phyloP scores from a whole-genome alignment of 2,113 vertebrate genomes.

The Platichthys flesus region DNA sequence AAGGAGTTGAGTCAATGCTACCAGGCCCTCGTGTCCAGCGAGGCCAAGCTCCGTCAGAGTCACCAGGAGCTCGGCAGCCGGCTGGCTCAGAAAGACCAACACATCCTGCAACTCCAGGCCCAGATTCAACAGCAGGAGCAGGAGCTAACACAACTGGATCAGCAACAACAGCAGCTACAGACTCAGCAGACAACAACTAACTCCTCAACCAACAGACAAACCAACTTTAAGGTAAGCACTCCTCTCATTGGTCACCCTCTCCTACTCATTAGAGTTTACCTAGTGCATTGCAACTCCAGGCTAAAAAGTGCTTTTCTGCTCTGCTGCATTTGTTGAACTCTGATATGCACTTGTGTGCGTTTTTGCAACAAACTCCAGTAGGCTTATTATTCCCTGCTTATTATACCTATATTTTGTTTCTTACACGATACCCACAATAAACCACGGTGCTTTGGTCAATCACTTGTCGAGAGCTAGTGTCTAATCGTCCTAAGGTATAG shows the following conservation, averaged over 20 bases:
- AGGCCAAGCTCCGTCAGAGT: conserved; percentile 84
- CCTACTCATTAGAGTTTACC: conserved; percentile 19
- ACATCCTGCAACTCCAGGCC: conserved; percentile 84
- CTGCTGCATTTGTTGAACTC: conserved; percentile 15
- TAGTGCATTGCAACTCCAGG: conserved; percentile 19
- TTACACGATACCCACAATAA: conserved; percentile 20
- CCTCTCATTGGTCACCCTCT: not conserved
- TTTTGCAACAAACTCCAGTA: not conserved
- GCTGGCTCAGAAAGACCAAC: conserved; percentile 85
- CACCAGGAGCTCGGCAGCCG: conserved; percentile 84
- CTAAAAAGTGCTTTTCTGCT: conserved; percentile 1
- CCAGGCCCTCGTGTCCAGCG: conserved; percentile 86
- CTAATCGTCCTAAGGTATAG: conserved; percentile 38
- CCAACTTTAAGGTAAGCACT: conserved; percentile 75
- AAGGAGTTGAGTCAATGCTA: conserved; percentile 88
- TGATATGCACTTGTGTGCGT: conserved; percentile 32
- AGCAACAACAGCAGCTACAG: conserved; percentile 66
- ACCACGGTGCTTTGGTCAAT: conserved; percentile 18
- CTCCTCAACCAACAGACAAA: conserved; percentile 67
- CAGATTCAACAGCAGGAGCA: conserved; percentile 79
- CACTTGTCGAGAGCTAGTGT: conserved; percentile 3
- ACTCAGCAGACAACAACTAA: conserved; percentile 40
- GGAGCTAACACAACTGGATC: conserved; percentile 75
- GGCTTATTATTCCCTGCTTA: conserved; percentile 9
- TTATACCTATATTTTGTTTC: not conserved